phyloP scores from a whole-genome alignment of 2,888 invertebrate species.

The Zaprionus obscuricornis region DNA sequence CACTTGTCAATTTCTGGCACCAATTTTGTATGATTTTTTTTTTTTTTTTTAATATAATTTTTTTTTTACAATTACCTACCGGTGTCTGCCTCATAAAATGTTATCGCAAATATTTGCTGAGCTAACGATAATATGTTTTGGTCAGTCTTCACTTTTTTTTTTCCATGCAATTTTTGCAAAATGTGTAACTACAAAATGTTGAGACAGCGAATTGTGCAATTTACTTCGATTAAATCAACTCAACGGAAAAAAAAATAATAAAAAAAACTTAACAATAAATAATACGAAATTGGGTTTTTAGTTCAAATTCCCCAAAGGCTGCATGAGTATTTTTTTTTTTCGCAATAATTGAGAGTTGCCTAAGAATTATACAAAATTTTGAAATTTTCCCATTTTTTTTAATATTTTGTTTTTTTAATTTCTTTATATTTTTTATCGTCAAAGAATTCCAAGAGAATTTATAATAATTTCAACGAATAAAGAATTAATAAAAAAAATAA shows the following conservation, averaged over 20 bases:
- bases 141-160: slow-evolving; percentile 11
- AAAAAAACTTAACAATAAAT: slow-evolving; percentile 6
- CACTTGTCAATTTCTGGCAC: slow-evolving; percentile 24
- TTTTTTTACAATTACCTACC: slow-evolving; percentile 19
- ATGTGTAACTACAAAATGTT: slow-evolving; percentile 34
- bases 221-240: slow-evolving; percentile 7
- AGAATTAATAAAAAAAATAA: too few species aligned
- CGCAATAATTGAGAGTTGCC: too few species aligned
- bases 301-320: slow-evolving; percentile 25
- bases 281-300: slow-evolving; percentile 38
- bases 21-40: slow-evolving; percentile 14
- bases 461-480: too few species aligned
- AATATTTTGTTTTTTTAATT: background rate
- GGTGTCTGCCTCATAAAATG: slow-evolving; percentile 24
- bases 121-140: slow-evolving; percentile 43
- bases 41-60: slow-evolving; percentile 4
- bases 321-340: too few species aligned
- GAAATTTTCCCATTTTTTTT: background rate
- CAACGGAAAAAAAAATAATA: too few species aligned
- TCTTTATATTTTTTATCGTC: background rate
- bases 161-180: slow-evolving; percentile 23
- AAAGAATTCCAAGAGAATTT: too few species aligned
- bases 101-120: slow-evolving; percentile 59
- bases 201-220: slow-evolving; percentile 35
- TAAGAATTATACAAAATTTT: too few species aligned